Evolutionary conservation across 2,888 invertebrate species (phyloP), one percentile per base, ranked within the genome.

Genomic region (Leistus spinibarbis): DNA sequence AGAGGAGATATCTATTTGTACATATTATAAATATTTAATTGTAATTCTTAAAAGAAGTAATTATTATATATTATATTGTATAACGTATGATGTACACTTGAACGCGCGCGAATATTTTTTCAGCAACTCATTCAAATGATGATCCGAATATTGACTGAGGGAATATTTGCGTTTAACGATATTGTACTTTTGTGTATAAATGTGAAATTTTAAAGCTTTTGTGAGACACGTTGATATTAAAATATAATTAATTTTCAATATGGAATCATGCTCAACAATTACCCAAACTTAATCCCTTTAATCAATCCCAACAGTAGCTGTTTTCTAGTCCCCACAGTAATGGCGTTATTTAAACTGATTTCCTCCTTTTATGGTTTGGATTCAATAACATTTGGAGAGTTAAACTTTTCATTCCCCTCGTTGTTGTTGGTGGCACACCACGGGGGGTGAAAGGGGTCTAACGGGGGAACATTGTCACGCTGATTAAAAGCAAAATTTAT

Each of bases 191-290:
- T 72, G 72, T 72, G 72, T 72, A 72, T 72, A 72, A 72, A 72
- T 72, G 72, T 72, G 72, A 72, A 72, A 72, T 72, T 72, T 72
- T 72, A 77, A 83, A 84, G 85, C 85, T 86, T 86, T 85, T 85
- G 85, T 86, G 85, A 85, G 78, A 84, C 85, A 85, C 84, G 83
- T 83, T 83, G 81, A 81, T 79, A 82, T 78, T 81, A 82, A 84
- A 83, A 72, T 85, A 85, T 72, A 72, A 72, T 65, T 85, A 84
- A 85, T 85, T 85, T 84, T 84, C 83, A 83, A 84, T 83, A 82
- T 81, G 80, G 79, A 82, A 54, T 23, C 24, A 62, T 13, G 53
- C 23, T 62, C 16, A n/a, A 10, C 5, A 20, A 4, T 60, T 19
- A 13, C 13, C 22, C 19, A 10, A 10, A 40, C 13, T 10, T 40